Conservation (phyloP, 2,797 vertebrate species). For the Sciurus vulgaris region DNA sequence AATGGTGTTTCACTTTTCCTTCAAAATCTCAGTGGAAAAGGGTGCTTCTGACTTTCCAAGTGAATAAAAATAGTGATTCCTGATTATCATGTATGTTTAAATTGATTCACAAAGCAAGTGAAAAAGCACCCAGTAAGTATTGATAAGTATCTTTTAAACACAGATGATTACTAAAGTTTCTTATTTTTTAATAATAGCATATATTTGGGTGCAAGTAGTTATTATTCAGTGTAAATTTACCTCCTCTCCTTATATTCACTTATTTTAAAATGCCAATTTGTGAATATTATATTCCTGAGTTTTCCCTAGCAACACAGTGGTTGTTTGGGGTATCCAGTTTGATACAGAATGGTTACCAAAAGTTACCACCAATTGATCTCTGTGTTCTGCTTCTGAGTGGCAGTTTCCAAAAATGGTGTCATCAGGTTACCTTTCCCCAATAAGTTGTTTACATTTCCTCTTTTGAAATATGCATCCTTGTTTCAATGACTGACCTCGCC, state of each 20-base stretch:
- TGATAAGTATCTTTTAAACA: conserved; percentile 45
- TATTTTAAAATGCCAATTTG: conserved; percentile 44
- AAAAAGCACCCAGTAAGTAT: not conserved
- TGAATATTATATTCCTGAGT: not conserved
- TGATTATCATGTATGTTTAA: conserved; percentile 69
- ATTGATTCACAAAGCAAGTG: conserved; percentile 49
- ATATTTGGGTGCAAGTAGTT: not conserved
- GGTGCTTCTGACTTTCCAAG: conserved; percentile 48
- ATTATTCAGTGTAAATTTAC: conserved; percentile 52
- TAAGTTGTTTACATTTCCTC: conserved; percentile 22
- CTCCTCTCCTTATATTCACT: conserved; percentile 45
- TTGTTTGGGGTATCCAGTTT: not conserved
- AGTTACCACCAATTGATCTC: not conserved
- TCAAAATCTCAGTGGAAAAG: conserved; percentile 16
- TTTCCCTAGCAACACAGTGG: conserved; percentile 22
- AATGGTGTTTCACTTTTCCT: conserved; percentile 49
- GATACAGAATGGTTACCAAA: not conserved
- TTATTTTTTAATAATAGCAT: not conserved
- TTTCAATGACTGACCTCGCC: not conserved
- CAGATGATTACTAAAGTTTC: not conserved
- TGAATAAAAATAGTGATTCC: conserved; percentile 65
- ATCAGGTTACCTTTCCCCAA: not conserved
- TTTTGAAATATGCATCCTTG: not conserved
- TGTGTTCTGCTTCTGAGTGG: not conserved
- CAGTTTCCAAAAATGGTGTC: not conserved